Conservation (phyloP, 2,888 invertebrate species). For the Spisula subtruncata region DNA sequence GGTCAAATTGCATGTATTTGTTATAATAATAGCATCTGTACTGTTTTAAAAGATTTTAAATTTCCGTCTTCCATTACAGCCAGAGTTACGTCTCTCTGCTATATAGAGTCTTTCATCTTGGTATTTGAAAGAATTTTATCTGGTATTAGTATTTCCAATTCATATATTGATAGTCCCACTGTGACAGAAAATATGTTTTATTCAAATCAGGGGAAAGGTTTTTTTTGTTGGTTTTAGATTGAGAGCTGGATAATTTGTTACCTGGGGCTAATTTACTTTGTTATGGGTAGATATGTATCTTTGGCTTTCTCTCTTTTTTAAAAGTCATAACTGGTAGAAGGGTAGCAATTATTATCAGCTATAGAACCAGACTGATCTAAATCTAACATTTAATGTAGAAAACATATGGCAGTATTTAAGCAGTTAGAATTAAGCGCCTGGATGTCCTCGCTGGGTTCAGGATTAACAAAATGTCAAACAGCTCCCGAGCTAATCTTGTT, state of each 20-base stretch:
- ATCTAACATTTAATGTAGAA: constrained; percentile 6
- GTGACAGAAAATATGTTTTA: constrained; percentile 36
- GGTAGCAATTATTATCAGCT: constrained; percentile 12
- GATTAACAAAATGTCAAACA: constrained; percentile 55
- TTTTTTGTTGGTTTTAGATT: constrained; percentile 50
- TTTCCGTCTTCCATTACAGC: neutral
- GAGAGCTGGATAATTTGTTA: constrained; percentile 44
- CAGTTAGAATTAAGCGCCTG: neutral
- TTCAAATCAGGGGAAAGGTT: constrained; percentile 44
- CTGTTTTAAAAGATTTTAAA: neutral
- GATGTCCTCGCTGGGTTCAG: constrained; percentile 27
- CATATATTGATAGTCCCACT: constrained; percentile 38
- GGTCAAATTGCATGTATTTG: neutral
- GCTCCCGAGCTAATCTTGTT: constrained; percentile 41
- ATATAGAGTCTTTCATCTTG: neutral
- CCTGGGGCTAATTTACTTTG: constrained; percentile 52
- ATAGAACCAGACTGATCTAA: constrained; percentile 15
- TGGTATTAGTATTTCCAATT: constrained; percentile 41
- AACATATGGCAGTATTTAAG: constrained; percentile 30
- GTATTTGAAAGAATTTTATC: constrained; percentile 24
- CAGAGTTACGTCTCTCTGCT: neutral
- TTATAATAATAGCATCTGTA: neutral
- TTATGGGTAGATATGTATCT: constrained; percentile 44
- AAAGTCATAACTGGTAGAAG: constrained; percentile 26
- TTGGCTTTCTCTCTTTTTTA: constrained; percentile 23